Evolutionary conservation across 2,113 vertebrate genomes (phyloP), one percentile per base, ranked within the genome.

Genomic region (Sander lucioperca): DNA sequence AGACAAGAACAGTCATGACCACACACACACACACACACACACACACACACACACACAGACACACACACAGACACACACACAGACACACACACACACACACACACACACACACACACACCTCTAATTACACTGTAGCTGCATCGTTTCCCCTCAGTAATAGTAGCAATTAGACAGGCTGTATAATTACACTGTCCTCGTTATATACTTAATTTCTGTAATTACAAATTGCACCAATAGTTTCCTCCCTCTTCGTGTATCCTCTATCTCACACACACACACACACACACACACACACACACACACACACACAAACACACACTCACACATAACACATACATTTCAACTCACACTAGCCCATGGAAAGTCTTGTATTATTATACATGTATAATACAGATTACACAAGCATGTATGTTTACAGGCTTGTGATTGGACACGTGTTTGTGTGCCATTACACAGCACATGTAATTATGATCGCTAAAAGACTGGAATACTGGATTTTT

Each of bases 121-220:
- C 78, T 94, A 93, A 95, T 94, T 92, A 93, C 88, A 92, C 90
- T 89, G 90, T 94, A 89, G 89, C 90, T 88, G 89, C 93, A 90
- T 93, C 90, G 84, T 95, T 95, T 94, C 93, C 92, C 89, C 88
- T 91, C 93, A 89, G 95, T 97, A 97, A 97, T 96, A 95, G 96
- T 95, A 93, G 96, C 96, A 96, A 97, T 97, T 97, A 97, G 93
- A 90, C 92, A 88, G 93, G 90, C 95, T 91, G 93, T 90, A 94
- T 95, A 96, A 97, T 96, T 96, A 96, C 65, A 94, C 94, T 94
- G 94, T 96, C 95, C 96, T 96, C 87, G 86, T 89, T 93, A 95
- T 94, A 91, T 94, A 95, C 95, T 96, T 96, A 96, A 97, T 97
- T 96, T 96, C 91, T 93, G 92, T 96, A 97, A 97, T 97, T 96